These are phyloP conservation scores for Proterorhinus semilunaris DNA, from an alignment of 2,113 vertebrate genomes.

Conservation along the genomic window DNA sequence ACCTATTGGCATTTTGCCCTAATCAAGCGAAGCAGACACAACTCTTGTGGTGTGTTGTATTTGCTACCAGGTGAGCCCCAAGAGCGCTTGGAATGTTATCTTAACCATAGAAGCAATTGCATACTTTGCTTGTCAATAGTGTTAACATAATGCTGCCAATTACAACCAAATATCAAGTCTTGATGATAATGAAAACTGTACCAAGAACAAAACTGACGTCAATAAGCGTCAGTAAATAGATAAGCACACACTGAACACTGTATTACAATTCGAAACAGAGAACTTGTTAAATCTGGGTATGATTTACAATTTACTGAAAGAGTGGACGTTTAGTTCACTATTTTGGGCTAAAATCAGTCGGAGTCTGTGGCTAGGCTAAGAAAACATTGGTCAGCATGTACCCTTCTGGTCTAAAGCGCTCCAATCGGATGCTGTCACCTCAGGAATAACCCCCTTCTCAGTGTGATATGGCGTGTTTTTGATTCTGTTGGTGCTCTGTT, in stretches of 20 bases:
- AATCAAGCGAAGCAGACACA: background rate
- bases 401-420: constrained; percentile 58
- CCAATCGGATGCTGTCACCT: constrained; percentile 75
- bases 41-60: background rate
- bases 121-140: background rate
- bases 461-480: constrained; percentile 71
- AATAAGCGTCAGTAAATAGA: background rate
- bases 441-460: constrained; percentile 61
- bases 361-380: constrained; percentile 10
- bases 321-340: background rate
- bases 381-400: constrained; percentile 25
- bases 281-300: constrained; percentile 19
- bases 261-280: background rate
- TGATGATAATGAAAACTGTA: background rate
- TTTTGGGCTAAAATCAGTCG: constrained; percentile 8
- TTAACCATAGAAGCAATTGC: background rate
- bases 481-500: constrained; percentile 72
- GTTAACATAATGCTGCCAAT: background rate
- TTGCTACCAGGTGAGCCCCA: background rate
- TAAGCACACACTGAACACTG: background rate
- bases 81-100: background rate
- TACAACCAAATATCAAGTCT: background rate
- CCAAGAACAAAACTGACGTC: background rate
- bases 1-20: background rate
- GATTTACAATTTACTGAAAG: constrained; percentile 19